Evolutionary conservation across 2,113 vertebrate species (phyloP).

Genomic region (Solenodon paradoxus): DNA sequence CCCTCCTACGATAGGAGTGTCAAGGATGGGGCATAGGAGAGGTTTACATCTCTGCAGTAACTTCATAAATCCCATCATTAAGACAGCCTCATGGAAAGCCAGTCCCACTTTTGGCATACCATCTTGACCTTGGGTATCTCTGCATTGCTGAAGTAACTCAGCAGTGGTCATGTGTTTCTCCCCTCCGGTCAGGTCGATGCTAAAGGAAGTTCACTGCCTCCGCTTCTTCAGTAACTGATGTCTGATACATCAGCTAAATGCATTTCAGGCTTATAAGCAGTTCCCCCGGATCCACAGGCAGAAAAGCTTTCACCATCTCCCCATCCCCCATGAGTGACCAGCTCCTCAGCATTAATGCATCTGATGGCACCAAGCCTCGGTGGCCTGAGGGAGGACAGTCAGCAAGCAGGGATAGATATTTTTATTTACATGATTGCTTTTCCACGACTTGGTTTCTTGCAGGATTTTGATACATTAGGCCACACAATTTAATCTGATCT

Average conservation of each 20-base stretch:
- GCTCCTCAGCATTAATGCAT: conserved; percentile 61
- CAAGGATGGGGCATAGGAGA: accelerated
- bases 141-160: conserved; percentile 4
- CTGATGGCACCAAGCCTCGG: conserved; percentile 59
- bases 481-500: not conserved
- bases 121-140: not conserved
- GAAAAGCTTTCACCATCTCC: not conserved
- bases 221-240: not conserved
- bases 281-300: not conserved
- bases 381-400: conserved; percentile 17
- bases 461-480: conserved; percentile 22
- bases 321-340: not conserved
- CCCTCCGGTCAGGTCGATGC: not conserved
- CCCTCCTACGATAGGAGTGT: not conserved
- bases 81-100: not conserved
- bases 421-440: conserved; percentile 63
- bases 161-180: not conserved
- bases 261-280: not conserved
- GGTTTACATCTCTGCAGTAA: not conserved
- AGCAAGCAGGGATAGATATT: conserved; percentile 53
- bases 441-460: conserved; percentile 37
- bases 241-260: not conserved
- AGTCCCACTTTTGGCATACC: no score
- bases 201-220: not conserved
- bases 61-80: not conserved